phyloP scores from a whole-genome alignment of 2,113 vertebrate species.

The Megalops atlanticus region DNA sequence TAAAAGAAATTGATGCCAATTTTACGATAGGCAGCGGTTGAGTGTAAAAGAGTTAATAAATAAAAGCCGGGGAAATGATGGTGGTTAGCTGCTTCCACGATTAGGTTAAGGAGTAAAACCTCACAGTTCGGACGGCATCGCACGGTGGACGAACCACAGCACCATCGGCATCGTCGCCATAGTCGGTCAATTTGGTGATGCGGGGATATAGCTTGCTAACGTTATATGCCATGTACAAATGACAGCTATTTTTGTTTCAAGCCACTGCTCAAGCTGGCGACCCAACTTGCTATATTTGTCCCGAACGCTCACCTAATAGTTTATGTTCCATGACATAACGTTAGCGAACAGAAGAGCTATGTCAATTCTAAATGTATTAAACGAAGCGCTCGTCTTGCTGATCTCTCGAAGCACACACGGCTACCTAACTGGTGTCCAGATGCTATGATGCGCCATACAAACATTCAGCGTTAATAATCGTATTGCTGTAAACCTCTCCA shows the following conservation, averaged over 20 bases:
- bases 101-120: background rate
- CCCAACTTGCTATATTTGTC: background rate
- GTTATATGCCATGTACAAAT: too few species aligned
- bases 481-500: too few species aligned
- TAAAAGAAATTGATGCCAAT: too few species aligned
- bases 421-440: background rate
- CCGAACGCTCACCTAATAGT: background rate
- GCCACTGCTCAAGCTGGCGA: too few species aligned
- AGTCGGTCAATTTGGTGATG: background rate
- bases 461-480: background rate
- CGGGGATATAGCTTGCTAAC: background rate
- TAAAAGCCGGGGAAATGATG: background rate
- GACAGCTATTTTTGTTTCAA: too few species aligned
- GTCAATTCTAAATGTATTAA: too few species aligned
- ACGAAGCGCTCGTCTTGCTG: background rate
- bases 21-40: too few species aligned
- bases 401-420: background rate
- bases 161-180: background rate
- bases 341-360: too few species aligned
- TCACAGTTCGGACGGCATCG: background rate
- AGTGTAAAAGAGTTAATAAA: too few species aligned
- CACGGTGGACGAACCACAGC: background rate
- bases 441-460: constrained; percentile 3
- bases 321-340: background rate
- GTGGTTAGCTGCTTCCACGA: too few species aligned